phyloP scores from a whole-genome alignment of 64 coral and sea anemone genomes.

The Porites australiensis region DNA sequence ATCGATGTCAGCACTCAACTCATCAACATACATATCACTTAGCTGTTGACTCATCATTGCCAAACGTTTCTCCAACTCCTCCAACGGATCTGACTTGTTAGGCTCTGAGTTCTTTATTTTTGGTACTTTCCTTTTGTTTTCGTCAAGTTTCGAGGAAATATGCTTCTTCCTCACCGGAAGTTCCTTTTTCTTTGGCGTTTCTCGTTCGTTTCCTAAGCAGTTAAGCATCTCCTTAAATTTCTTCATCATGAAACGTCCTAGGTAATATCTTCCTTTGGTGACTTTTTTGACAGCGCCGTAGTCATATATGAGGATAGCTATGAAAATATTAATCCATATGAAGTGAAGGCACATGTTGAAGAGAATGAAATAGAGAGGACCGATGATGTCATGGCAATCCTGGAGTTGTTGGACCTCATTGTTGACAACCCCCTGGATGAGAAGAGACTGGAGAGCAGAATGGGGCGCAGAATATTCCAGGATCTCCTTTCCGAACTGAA shows the following conservation, averaged over 20 bases:
- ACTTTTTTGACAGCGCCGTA: not conserved
- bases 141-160: not conserved
- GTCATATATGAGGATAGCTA: conserved; percentile 55
- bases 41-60: not conserved
- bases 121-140: not conserved
- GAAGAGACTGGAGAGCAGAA: conserved; percentile 8
- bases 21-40: conserved; percentile 26
- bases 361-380: conserved; percentile 15
- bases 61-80: not conserved
- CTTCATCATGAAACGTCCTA: conserved; percentile 46
- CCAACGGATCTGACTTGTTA: not conserved
- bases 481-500: conserved; percentile 40
- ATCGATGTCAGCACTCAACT: conserved; percentile 18
- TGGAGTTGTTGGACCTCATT: not conserved
- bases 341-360: conserved; percentile 13
- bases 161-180: not conserved
- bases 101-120: not conserved
- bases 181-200: not conserved
- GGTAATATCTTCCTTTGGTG: not conserved
- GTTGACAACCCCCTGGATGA: conserved; percentile 5
- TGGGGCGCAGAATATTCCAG: not conserved
- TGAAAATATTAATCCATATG: conserved; percentile 47
- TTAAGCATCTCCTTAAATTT: conserved; percentile 25
- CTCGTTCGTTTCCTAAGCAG: conserved; percentile 1
- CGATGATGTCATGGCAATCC: not conserved